Base-by-base conservation (phyloP, 2,113 vertebrate species). In the Cyanoramphus novaezelandiae region DNA sequence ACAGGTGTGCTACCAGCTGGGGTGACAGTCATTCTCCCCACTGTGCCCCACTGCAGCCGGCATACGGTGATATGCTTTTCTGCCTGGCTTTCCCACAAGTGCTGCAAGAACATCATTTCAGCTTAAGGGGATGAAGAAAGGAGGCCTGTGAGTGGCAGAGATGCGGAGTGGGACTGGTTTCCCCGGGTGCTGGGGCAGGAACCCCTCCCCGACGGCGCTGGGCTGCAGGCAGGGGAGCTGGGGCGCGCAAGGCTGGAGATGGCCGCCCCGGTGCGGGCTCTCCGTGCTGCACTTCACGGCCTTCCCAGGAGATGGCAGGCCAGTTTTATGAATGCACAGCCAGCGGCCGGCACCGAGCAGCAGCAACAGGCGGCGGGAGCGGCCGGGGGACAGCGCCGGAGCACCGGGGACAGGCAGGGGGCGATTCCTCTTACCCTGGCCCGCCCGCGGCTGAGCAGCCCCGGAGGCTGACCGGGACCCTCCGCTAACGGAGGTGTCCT, bases 251-350 rank as follows among this genome's bases (percentile, higher is more conserved):
- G 49, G 52, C 68, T 16, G 63, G 28, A 2, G 19, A 2, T 0
- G 2, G 6, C 25, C 17, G 1, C 29, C 8, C 44, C 13, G 1
- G 4, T 2, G 3, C 4, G 53, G 20, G 23, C 7, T 60, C 18
- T 29, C 41, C 7, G 12, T 6, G 92, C 78, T 78, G 91, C 77
- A 46, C 46, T 96, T 88, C 91, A 6, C 8, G 3, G 25, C 14
- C 4, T 90, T 46, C 72, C 94, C 96, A 72, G 94, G 52, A 97
- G 96, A 65, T 95, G 95, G 93, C 93, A 91, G 81, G 10, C 41
- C 67, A 52, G 87, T 1, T 17, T 55, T 21, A 79, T 1, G 65
- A 83, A 91, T 92, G 17, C 39, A 1, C 49, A 10, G 5, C 6
- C 24, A 6, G 7, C 23, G 1, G 33, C 2, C 3, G 63, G 35